phyloP scores from a whole-genome alignment of 2,797 vertebrate species.

The Mastacembelus armatus region DNA sequence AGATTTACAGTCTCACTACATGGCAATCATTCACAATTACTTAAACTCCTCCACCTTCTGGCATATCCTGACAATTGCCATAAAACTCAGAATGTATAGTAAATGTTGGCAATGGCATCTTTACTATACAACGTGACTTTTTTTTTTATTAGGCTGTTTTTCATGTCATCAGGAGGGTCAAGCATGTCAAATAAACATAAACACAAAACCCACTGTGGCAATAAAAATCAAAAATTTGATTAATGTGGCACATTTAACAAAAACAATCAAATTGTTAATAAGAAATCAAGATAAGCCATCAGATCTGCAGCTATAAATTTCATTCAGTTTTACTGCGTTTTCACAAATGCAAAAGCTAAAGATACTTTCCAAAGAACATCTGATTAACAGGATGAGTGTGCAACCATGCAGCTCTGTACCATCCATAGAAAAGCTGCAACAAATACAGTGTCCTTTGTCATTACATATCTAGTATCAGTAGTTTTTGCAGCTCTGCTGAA shows the following conservation, averaged over 20 bases:
- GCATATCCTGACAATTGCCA: constrained; percentile 39
- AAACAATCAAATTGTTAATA: background rate
- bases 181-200: constrained; percentile 44
- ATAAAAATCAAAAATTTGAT: no score
- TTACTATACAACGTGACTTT: constrained; percentile 26
- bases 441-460: background rate
- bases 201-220: constrained; percentile 17
- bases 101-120: constrained; percentile 23
- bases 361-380: no score
- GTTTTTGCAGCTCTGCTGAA: constrained; percentile 14
- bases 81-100: constrained; percentile 39
- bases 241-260: constrained; percentile 26
- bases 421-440: background rate
- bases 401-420: background rate
- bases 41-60: constrained; percentile 47
- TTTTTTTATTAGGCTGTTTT: constrained; percentile 40
- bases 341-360: no score
- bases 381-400: background rate
- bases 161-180: constrained; percentile 32
- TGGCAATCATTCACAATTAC: constrained; percentile 60
- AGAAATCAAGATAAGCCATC: no score
- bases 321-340: no score
- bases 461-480: constrained; percentile 9
- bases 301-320: no score
- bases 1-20: constrained; percentile 57